A percentile compares a stretch with the other conserved stretches of the same genome.
These are phyloP conservation scores for Carcinoscorpius rotundicauda DNA, from an alignment of 1,140 invertebrate species.

Conservation along the genomic window DNA sequence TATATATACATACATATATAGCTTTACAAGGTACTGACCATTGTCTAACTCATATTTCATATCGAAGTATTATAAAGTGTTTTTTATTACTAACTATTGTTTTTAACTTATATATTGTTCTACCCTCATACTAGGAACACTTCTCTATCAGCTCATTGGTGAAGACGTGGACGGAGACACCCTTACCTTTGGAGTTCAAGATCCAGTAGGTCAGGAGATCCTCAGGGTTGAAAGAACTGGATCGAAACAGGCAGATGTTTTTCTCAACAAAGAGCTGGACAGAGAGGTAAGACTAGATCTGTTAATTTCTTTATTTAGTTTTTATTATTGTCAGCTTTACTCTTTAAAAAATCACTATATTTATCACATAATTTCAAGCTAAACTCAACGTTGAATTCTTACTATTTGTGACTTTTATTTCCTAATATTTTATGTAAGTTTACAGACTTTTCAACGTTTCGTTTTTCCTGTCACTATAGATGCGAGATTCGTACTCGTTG, in stretches of 20 bases:
- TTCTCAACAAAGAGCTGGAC: conserved; percentile 76
- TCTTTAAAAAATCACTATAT: not conserved
- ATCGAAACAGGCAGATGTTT: conserved; percentile 68
- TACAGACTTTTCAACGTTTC: too few species aligned
- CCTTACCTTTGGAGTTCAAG: conserved; percentile 65
- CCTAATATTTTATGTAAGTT: too few species aligned
- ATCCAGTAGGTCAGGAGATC: conserved; percentile 62
- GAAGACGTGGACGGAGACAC: conserved; percentile 72
- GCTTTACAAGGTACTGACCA: not conserved
- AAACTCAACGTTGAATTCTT: too few species aligned
- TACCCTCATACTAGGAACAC: conserved; percentile 47
- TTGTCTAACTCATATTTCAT: not conserved
- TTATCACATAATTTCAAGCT: too few species aligned
- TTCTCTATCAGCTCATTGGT: conserved; percentile 67
- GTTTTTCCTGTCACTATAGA: conserved; percentile 36
- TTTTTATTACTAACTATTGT: not conserved
- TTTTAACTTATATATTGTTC: not conserved
- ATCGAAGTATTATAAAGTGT: not conserved
- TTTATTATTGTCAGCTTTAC: too few species aligned
- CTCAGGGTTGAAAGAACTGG: conserved; percentile 67
- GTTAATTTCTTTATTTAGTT: too few species aligned
- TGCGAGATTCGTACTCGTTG: conserved; percentile 71
- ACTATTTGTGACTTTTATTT: too few species aligned
- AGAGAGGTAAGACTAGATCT: conserved; percentile 51
- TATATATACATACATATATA: too few species aligned